Evolutionary conservation across 2,888 invertebrate species (phyloP).

Genomic region (Netelia fuscicornis): DNA sequence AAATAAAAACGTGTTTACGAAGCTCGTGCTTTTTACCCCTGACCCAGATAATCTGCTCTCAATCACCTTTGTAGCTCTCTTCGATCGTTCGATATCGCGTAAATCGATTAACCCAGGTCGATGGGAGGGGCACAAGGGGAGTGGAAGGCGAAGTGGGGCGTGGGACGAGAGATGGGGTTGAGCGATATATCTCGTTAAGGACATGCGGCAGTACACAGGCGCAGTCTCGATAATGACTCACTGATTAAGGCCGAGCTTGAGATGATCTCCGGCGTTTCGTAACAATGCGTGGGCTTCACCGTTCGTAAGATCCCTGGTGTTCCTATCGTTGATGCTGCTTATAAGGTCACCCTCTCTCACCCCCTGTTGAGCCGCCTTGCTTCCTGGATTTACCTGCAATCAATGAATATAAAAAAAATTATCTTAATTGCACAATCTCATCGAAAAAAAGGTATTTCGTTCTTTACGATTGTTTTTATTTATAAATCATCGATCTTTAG

Average conservation of each 20-base stretch:
- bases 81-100: slow-evolving; percentile 29
- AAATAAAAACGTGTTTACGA: neutral
- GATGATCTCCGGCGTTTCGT: slow-evolving; percentile 89
- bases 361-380: slow-evolving; percentile 93
- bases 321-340: slow-evolving; percentile 91
- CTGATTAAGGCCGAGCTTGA: slow-evolving; percentile 90
- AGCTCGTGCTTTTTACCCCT: slow-evolving; percentile 44
- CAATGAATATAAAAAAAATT: slow-evolving; percentile 30
- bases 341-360: slow-evolving; percentile 93
- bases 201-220: slow-evolving; percentile 37
- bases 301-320: slow-evolving; percentile 89
- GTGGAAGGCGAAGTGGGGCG: neutral
- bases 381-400: slow-evolving; percentile 94
- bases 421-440: too few relatives aligned
- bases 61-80: slow-evolving; percentile 39
- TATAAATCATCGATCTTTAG: too few relatives aligned
- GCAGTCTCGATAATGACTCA: slow-evolving; percentile 85
- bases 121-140: neutral
- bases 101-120: slow-evolving; percentile 56
- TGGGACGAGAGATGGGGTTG: neutral
- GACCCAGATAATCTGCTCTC: slow-evolving; percentile 52
- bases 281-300: slow-evolving; percentile 91
- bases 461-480: too few relatives aligned
- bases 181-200: slow-evolving; percentile 55
- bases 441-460: too few relatives aligned